Evolutionary conservation across 2,113 vertebrate species (phyloP), one percentile per base, ranked within the genome.

Genomic region (Rissa tridactyla): DNA sequence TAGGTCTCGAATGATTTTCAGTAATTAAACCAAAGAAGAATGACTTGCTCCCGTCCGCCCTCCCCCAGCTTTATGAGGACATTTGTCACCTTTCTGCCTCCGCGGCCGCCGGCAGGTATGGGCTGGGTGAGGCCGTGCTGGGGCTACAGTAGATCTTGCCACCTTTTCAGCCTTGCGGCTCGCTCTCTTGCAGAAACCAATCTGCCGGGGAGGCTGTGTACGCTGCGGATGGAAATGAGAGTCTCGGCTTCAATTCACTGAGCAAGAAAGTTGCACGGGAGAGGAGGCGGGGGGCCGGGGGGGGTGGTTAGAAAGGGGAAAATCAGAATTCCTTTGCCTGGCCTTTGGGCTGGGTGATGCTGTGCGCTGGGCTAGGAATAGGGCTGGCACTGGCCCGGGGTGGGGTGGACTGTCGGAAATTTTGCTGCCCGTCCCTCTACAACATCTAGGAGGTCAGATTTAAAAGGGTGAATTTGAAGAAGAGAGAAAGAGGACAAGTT

Each of bases 161-260:
- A 6, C 91, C 72, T 86, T 90, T 88, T 64, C 86, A 90, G 85
- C 80, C 52, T 29, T 14, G 66, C n/a, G 13, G 77, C 25, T 81
- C 6, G 8, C 76, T 69, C 17, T 70, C 58, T 38, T 38, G 70
- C 80, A 88, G 86, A 91, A 88, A 78, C 93, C 82, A 92, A 95
- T 96, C 84, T 93, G 76, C 65, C 0, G 3, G 73, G 88, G 92
- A 90, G 68, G 69, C 75, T 69, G 64, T 29, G 49, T 27, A 38
- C 57, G 22, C 82, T 72, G 70, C 8, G 49, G 83, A 86, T 89
- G 90, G 95, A 93, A 87, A 92, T 26, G 36, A 83, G 91, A 71
- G 30, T 68, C 85, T 95, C 13, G 5, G 83, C 87, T 97, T 96
- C 76, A 92, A 81, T 95, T 94, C 92, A n/a, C 80, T 69, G 82